Evolutionary conservation across 2,113 vertebrate species (phyloP).

Genomic region (Oreochromis aureus): DNA sequence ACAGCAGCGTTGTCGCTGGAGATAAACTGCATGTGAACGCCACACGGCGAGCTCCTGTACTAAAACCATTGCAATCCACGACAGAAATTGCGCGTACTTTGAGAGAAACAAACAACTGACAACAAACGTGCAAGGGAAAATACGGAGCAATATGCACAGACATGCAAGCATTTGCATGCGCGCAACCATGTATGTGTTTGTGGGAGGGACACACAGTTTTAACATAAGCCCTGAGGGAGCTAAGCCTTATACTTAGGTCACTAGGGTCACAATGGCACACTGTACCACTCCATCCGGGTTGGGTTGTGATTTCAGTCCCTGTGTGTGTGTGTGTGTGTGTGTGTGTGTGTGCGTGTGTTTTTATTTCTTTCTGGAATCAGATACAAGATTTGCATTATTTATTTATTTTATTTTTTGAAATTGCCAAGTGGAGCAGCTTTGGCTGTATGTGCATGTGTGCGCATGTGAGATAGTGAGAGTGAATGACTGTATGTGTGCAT

Average conservation of each 20-base stretch:
- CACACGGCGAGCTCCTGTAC: not conserved
- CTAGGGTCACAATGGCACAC: slow-evolving; percentile 8
- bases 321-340: not conserved
- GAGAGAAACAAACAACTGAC: not conserved
- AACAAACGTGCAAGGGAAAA: not conserved
- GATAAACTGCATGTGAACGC: not conserved
- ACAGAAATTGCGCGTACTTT: not conserved
- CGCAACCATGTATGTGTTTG: not conserved
- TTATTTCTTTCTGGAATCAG: not conserved
- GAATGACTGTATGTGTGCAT: slow-evolving; percentile 40
- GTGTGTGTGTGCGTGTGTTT: not conserved
- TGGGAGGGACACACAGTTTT: not conserved
- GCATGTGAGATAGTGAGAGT: not conserved
- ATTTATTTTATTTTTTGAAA: not conserved
- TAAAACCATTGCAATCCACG: not conserved
- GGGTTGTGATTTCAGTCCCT: not conserved
- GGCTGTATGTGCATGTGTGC: not conserved
- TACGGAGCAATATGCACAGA: not conserved
- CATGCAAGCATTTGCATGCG: not conserved
- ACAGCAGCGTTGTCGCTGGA: not conserved
- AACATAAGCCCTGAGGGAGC: not conserved
- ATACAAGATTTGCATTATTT: slow-evolving; percentile 12
- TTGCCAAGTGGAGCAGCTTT: slow-evolving; percentile 46
- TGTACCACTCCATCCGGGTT: slow-evolving; percentile 14
- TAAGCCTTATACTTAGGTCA: slow-evolving; percentile 5